Base-by-base conservation (phyloP, 2,797 vertebrate species). In the Avahi laniger region DNA sequence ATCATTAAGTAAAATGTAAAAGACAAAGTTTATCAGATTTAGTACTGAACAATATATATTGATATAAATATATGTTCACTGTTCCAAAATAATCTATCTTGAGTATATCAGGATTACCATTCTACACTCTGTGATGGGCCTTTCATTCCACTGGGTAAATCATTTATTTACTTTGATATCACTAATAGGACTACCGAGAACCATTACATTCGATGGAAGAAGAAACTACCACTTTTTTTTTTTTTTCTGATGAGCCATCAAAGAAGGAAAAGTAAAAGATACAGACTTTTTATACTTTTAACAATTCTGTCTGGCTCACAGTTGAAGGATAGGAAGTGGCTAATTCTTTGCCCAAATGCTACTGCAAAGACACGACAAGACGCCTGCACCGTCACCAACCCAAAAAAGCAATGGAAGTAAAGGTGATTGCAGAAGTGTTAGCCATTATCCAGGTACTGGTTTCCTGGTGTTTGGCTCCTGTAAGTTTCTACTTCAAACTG, bases 111-210 rank as follows among this genome's bases (percentile, higher is more conserved):
- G 76, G 38, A 95, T 95, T 97, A 86, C 48, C 57, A 78, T 87
- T 92, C 46, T 79, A 93, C 2, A 83, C 97, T 97, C 93, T 95
- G 96, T 96, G 78, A 97, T 54, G 93, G 73, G 75, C 89, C 69
- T 81, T 98, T 96, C 75, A 91, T 54, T 88, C 73, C 65, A 7
- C 24, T 92, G 92, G 28, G 33, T 83, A 72, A 81, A 97, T 98
- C 95, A 97, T 69, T 80, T 93, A 89, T 81, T 97, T 97, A 93
- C 89, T 95, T 96, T 95, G 65, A 24, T 17, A 83, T 96, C 96
- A 96, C 92, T 91, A 97, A 94, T n/a, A 73, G 4, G n/a, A 72
- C 30, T 59, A 57, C 26, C 82, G 93, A 1, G 54, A 97, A 88
- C 85, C 90, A 65, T 52, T 41, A 86, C 24, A 73, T 78, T 76